Evolutionary conservation across 1,140 invertebrate genomes (phyloP).

Genomic region (Patella vulgata): DNA sequence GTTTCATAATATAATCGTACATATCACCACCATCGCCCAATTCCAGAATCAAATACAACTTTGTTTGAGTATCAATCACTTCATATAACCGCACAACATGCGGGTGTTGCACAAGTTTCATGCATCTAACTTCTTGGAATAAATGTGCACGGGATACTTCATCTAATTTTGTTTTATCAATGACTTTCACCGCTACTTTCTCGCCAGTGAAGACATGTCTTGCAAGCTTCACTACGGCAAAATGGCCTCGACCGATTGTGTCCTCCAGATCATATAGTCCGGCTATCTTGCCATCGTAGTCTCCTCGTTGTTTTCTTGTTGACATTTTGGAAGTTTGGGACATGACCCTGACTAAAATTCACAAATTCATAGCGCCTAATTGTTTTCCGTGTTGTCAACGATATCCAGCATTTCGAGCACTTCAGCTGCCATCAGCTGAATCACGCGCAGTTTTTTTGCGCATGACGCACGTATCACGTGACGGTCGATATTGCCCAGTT

Average conservation of each 20-base stretch:
- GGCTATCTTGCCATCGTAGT: constrained; percentile 88
- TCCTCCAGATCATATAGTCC: constrained; percentile 96
- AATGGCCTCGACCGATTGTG: constrained; percentile 86
- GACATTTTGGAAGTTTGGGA: constrained; percentile 24
- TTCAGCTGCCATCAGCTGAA: too few relatives aligned
- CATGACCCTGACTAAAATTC: too few relatives aligned
- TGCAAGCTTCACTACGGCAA: constrained; percentile 98
- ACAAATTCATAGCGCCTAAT: too few relatives aligned
- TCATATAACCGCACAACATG: constrained; percentile 98
- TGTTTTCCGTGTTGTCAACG: too few relatives aligned
- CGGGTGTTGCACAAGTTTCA: constrained; percentile 98
- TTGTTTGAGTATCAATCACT: constrained; percentile 93
- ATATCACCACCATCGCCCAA: constrained; percentile 98
- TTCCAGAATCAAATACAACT: constrained; percentile 86
- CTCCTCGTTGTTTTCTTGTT: constrained; percentile 42
- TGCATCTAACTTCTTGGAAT: constrained; percentile 94
- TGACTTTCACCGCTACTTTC: constrained; percentile 88
- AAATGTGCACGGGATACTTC: constrained; percentile 95
- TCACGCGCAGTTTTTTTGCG: too few relatives aligned
- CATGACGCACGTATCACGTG: too few relatives aligned
- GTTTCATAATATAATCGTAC: constrained; percentile 99
- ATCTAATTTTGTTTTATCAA: constrained; percentile 98
- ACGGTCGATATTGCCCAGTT: too few relatives aligned
- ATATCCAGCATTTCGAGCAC: too few relatives aligned
- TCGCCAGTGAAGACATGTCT: constrained; percentile 99